phyloP scores from a whole-genome alignment of 2,888 invertebrate species.

The Prenolepis imparis region DNA sequence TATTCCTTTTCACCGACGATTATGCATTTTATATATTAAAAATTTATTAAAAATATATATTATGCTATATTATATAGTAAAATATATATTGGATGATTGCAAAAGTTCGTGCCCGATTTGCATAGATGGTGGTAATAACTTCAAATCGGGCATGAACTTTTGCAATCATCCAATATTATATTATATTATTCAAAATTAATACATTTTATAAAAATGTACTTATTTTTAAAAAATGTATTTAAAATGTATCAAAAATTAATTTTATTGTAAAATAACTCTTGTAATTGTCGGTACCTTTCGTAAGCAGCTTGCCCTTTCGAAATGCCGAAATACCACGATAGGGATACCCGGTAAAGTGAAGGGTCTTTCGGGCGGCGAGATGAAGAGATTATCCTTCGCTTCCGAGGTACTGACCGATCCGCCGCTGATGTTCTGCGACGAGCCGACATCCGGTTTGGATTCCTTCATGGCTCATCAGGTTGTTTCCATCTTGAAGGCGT shows the following conservation, averaged over 20 bases:
- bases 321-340: conserved; percentile 96
- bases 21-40: too few species aligned
- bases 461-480: conserved; percentile 99
- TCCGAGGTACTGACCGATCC: conserved; percentile 99
- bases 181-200: background rate
- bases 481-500: conserved; percentile 89
- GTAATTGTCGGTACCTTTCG: conserved; percentile 49
- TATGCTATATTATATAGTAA: too few species aligned
- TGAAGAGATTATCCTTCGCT: conserved; percentile 97
- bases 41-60: too few species aligned
- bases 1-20: too few species aligned
- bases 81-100: too few species aligned
- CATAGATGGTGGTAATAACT: too few species aligned
- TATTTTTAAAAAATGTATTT: too few species aligned
- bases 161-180: too few species aligned
- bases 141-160: too few species aligned
- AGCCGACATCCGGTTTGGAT: conserved; percentile 98
- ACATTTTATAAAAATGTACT: background rate
- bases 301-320: conserved; percentile 92
- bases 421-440: conserved; percentile 97
- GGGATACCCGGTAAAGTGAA: conserved; percentile 95
- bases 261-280: background rate
- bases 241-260: background rate
- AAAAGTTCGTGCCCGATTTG: too few species aligned
- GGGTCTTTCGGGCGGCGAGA: conserved; percentile 98